Conservation (phyloP, 2,888 invertebrate species). For the Melinopterus prodromus region DNA sequence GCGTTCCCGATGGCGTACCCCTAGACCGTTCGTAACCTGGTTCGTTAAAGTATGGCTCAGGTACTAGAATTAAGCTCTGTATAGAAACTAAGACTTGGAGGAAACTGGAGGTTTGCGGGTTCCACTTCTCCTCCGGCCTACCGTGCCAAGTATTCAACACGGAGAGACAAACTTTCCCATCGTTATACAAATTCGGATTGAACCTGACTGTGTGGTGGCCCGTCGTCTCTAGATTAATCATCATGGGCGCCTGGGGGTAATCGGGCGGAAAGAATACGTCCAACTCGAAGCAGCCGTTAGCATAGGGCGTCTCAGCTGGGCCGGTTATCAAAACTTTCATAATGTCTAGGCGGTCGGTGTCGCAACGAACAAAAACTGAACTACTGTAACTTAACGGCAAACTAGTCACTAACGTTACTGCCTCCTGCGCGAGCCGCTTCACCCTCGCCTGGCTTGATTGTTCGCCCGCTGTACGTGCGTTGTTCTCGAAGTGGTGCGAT, state of each 20-base stretch:
- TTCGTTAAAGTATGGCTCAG: conserved; percentile 95
- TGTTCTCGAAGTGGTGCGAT: conserved; percentile 89
- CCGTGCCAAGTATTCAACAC: conserved; percentile 98
- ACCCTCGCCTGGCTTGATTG: conserved; percentile 87
- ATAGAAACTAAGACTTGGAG: conserved; percentile 93
- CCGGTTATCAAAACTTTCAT: conserved; percentile 97
- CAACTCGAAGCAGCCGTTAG: conserved; percentile 90
- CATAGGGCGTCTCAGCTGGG: conserved; percentile 90
- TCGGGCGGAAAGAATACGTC: conserved; percentile 90
- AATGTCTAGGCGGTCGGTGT: conserved; percentile 91
- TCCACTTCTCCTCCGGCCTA: conserved; percentile 96
- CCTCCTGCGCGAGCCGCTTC: conserved; percentile 93
- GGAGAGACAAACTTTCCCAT: conserved; percentile 94
- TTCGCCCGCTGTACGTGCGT: conserved; percentile 86
- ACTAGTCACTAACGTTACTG: conserved; percentile 90
- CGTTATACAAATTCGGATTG: conserved; percentile 94
- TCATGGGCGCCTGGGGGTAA: conserved; percentile 77
- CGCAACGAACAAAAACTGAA: conserved; percentile 94
- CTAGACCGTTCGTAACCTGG: conserved; percentile 92
- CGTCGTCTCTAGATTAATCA: conserved; percentile 90
- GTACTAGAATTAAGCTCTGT: conserved; percentile 89
- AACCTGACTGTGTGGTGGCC: conserved; percentile 89
- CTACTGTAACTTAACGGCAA: conserved; percentile 92
- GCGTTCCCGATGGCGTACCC: conserved; percentile 87
- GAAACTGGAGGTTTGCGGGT: conserved; percentile 93